These are phyloP conservation scores for Porites evermanni DNA, from an alignment of 92 coral and sea anemone species.

Conservation along the genomic window DNA sequence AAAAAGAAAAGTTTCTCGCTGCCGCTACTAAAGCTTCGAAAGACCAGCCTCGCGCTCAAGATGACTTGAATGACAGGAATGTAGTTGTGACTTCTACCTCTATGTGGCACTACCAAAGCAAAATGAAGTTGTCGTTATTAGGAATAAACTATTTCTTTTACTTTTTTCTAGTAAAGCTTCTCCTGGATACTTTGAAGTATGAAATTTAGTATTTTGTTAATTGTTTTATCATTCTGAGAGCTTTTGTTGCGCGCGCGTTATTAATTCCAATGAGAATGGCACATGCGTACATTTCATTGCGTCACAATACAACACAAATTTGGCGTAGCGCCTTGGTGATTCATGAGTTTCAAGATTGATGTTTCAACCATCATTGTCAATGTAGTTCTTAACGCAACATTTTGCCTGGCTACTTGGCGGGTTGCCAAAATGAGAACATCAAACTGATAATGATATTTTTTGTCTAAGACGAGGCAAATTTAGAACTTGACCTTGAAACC, in stretches of 20 bases:
- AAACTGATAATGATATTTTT: not conserved
- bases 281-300: not conserved
- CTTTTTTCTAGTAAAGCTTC: too few species aligned
- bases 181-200: too few species aligned
- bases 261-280: not conserved
- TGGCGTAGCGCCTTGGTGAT: not conserved
- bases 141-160: too few species aligned
- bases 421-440: constrained; percentile 7
- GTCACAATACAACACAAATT: constrained; percentile 4
- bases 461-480: not conserved
- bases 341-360: not conserved
- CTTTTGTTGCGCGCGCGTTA: not conserved
- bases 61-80: too few species aligned
- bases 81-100: too few species aligned
- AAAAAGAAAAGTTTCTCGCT: too few species aligned
- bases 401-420: constrained; percentile 31
- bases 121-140: too few species aligned
- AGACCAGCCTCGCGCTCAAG: too few species aligned
- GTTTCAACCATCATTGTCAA: not conserved
- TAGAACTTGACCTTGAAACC: not conserved
- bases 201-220: too few species aligned
- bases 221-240: not conserved
- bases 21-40: too few species aligned
- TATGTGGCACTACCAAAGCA: too few species aligned
- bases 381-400: not conserved